Evolutionary conservation across 2,888 invertebrate genomes (phyloP).

Genomic region (Protodeltote pygarga): DNA sequence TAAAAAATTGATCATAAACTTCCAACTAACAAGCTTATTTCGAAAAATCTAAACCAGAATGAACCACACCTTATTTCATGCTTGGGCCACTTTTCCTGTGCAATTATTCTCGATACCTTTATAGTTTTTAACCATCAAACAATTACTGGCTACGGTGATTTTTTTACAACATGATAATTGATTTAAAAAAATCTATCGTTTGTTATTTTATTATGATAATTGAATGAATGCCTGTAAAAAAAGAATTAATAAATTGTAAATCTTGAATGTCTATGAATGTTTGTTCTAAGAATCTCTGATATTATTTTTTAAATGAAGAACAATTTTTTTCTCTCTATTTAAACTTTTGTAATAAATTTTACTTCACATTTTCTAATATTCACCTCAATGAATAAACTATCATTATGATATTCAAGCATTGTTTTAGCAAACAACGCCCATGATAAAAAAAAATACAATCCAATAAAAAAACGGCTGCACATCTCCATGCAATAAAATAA

Average conservation of each 20-base stretch:
- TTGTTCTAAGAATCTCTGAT: too few relatives aligned
- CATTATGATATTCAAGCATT: constrained; percentile 18
- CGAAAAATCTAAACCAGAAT: constrained; percentile 38
- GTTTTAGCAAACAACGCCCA: constrained; percentile 11
- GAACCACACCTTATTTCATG: constrained; percentile 72
- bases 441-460: constrained; percentile 30
- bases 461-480: constrained; percentile 24
- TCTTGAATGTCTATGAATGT: too few relatives aligned
- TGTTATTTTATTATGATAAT: constrained; percentile 14
- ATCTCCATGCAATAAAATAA: constrained; percentile 40
- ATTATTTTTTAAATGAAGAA: too few relatives aligned
- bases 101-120: constrained; percentile 66
- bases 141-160: constrained; percentile 55
- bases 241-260: too few relatives aligned
- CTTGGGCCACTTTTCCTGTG: constrained; percentile 60
- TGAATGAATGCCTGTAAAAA: too few relatives aligned
- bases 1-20: constrained; percentile 43
- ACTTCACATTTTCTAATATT: too few relatives aligned
- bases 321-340: too few relatives aligned
- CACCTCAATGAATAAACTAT: too few relatives aligned
- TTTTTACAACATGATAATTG: constrained; percentile 56
- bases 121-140: constrained; percentile 61
- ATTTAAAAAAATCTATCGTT: constrained; percentile 52
- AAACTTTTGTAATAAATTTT: too few relatives aligned
- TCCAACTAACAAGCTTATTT: constrained; percentile 42